Base-by-base conservation (phyloP, 1,140 invertebrate species). In the Diorhabda carinulata region DNA sequence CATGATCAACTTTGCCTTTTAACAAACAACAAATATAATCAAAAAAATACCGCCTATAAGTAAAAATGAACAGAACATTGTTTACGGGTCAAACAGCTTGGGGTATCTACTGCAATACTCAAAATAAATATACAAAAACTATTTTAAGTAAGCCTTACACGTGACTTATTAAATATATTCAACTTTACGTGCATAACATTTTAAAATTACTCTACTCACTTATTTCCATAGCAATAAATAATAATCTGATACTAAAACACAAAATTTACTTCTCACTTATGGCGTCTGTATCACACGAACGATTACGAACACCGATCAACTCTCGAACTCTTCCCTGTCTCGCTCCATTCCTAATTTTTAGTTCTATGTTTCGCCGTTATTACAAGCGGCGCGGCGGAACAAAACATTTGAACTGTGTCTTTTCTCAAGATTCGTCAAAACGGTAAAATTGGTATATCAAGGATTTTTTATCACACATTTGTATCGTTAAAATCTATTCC, bases 81-180 rank as follows among this genome's bases (percentile, higher is more conserved):
- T 73, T 76, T 76, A 74, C 70, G 70, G 61, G 47, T 44, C 61
- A 69, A 74, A 72, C 75, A 77, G 74, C 74, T 77, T 76, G 74
- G 71, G 67, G 70, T 73, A 71, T 67, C 63, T 44, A 62, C 63
- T 65, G 61, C 43, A 61, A 62, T 47, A 61, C 40, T 66, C 56
- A 4, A 57, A 6, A 4, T 10, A 4, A 10, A 44, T 43, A 60
- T 57, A 10, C 10, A 25, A 9, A 61, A 9, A 61, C 25, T 41
- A 61, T 43, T 61, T 43, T 43, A 43, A 61, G 5, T 10, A 25
- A 7, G 58, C 58, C 10, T 52, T 59, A 10, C 58, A 25, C 40
- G 6, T 59, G 58, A n/a, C 10, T 10, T 59, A 6, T 9, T 41
- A 9, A 10, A 25, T 3, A 59, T 25, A 6, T 41, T 10, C n/a